phyloP scores from a whole-genome alignment of 2,888 invertebrate species.

The Aphrophora alni region DNA sequence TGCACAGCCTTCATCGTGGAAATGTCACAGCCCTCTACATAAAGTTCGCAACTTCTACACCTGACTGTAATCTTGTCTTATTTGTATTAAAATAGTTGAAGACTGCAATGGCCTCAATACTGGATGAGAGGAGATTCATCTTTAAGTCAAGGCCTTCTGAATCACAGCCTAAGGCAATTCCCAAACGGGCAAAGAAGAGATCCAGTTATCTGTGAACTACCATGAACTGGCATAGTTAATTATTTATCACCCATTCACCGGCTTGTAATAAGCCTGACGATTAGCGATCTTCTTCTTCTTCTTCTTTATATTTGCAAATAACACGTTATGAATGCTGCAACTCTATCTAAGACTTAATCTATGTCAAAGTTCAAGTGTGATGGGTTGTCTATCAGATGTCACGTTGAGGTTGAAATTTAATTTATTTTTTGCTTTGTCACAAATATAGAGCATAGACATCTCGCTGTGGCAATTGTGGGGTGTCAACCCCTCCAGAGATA shows the following conservation, averaged over 20 bases:
- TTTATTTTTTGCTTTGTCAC: too few species aligned
- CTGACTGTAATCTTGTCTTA: not conserved
- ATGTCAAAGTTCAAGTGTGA: not conserved
- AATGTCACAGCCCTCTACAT: not conserved
- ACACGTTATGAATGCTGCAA: not conserved
- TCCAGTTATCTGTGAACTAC: slow-evolving; percentile 9
- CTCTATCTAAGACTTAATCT: not conserved
- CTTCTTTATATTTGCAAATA: slow-evolving; percentile 2
- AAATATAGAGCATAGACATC: too few species aligned
- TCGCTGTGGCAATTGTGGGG: too few species aligned
- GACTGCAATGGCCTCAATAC: slow-evolving; percentile 5
- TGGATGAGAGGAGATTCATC: slow-evolving; percentile 6
- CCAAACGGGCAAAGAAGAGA: not conserved
- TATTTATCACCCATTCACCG: slow-evolving; percentile 6
- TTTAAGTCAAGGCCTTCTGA: not conserved
- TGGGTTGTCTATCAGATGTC: too few species aligned
- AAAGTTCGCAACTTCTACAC: not conserved
- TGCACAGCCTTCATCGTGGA: not conserved
- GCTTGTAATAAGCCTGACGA: not conserved
- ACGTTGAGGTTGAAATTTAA: too few species aligned
- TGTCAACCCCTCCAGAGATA: too few species aligned
- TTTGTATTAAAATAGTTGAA: slow-evolving; percentile 6
- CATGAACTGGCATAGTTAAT: slow-evolving; percentile 9
- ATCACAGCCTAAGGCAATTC: not conserved
- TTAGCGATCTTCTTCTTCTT: not conserved